Evolutionary conservation across 2,797 vertebrate genomes (phyloP).

Genomic region (Catharus ustulatus): DNA sequence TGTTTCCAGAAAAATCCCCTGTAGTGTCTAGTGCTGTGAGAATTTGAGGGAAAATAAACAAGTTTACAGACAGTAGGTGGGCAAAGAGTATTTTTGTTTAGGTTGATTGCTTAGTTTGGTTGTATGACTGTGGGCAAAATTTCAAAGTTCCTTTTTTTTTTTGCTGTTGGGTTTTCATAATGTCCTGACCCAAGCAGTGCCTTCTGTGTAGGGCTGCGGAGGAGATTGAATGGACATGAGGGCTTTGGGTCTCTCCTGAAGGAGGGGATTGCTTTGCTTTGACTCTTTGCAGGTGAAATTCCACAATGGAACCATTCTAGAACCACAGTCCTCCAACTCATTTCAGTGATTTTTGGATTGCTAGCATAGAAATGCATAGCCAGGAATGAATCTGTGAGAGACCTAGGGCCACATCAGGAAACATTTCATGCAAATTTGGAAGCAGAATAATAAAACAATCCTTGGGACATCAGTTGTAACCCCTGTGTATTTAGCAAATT

Average conservation of each 20-base stretch:
- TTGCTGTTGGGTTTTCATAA: not conserved
- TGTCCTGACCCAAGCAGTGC: not conserved
- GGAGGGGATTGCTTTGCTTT: not conserved
- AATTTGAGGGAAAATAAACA: not conserved
- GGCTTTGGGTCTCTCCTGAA: not conserved
- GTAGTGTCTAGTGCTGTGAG: not conserved
- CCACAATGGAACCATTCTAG: not conserved
- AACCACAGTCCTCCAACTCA: not conserved
- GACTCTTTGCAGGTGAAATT: not conserved
- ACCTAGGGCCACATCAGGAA: not conserved
- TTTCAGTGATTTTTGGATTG: not conserved
- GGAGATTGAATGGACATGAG: not conserved
- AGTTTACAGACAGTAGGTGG: not conserved
- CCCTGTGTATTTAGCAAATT: rapidly evolving
- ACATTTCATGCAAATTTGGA: not conserved
- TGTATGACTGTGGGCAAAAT: not conserved
- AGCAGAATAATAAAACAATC: not conserved
- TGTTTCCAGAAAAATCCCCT: not conserved
- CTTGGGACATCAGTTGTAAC: not conserved
- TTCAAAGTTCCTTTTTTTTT: not conserved
- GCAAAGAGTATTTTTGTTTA: not conserved
- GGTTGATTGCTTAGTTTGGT: not conserved
- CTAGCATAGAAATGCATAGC: not conserved
- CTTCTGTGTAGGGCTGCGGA: not conserved
- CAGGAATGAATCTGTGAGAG: not conserved